Evolutionary conservation across 2,113 vertebrate genomes (phyloP).

Genomic region (Ailuropoda melanoleuca): DNA sequence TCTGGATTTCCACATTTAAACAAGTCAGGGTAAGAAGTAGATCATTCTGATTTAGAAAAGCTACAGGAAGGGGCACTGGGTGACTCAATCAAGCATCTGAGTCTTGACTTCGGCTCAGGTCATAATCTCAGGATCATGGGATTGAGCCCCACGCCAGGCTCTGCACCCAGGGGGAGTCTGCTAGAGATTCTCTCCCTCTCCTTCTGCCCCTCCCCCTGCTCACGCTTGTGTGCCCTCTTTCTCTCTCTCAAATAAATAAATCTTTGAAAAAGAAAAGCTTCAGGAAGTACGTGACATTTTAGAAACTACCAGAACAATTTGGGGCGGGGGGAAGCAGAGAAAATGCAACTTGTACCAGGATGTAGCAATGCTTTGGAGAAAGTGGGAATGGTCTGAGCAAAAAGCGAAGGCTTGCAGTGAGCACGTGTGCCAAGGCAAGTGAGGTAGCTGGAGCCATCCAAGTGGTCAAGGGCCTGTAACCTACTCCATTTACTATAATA

Average conservation of each 20-base stretch:
- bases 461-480: neutral
- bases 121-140: neutral
- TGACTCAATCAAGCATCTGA: neutral
- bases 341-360: neutral
- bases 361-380: neutral
- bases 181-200: neutral
- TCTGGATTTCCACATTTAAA: neutral
- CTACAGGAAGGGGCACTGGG: neutral
- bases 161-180: neutral
- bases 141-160: neutral
- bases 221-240: neutral
- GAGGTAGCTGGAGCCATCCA: neutral
- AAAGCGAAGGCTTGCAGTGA: neutral
- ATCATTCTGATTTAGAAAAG: neutral
- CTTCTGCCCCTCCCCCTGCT: neutral
- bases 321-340: too few relatives aligned
- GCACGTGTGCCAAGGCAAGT: neutral
- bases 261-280: neutral
- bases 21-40: neutral
- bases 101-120: neutral
- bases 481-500: neutral
- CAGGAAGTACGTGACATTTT: neutral
- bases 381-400: neutral
- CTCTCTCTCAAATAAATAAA: neutral
- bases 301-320: neutral